Conservation (phyloP, 2,888 invertebrate species). For the Aleiodes alternator region DNA sequence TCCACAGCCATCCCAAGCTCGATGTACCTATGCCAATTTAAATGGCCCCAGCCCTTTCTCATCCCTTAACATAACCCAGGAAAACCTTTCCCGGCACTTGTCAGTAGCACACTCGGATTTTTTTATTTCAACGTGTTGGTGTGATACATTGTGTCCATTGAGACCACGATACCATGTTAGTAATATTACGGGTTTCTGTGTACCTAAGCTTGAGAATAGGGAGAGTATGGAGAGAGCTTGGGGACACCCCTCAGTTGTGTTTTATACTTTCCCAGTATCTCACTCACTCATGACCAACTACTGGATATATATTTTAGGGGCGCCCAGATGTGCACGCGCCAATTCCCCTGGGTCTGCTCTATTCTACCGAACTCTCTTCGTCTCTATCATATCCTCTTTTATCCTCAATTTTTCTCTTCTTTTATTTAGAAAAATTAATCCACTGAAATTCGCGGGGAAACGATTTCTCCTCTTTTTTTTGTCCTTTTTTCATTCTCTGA, state of each 20-base stretch:
- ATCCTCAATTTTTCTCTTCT: constrained; percentile 15
- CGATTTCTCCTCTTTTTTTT: not conserved
- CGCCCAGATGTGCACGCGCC: constrained; percentile 68
- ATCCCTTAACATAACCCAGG: constrained; percentile 16
- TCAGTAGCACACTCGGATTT: constrained; percentile 22
- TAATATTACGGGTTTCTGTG: constrained; percentile 61
- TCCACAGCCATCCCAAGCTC: not conserved
- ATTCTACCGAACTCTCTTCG: not conserved
- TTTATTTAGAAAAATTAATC: not conserved
- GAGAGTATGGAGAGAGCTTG: constrained; percentile 56
- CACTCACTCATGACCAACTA: constrained; percentile 40
- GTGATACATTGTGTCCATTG: constrained; percentile 48
- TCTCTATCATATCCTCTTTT: constrained; percentile 2
- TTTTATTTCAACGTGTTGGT: constrained; percentile 8
- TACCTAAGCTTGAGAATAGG: constrained; percentile 37
- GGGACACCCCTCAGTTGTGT: constrained; percentile 55
- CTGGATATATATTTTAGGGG: constrained; percentile 58
- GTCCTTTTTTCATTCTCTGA: not conserved
- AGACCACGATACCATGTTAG: constrained; percentile 41
- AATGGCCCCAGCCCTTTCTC: constrained; percentile 44
- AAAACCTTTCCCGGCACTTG: constrained; percentile 15
- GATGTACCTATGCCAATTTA: constrained; percentile 35
- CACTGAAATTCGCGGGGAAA: not conserved
- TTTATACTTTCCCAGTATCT: constrained; percentile 66
- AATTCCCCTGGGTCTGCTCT: constrained; percentile 65